These are phyloP conservation scores for Noturus placidus DNA, from an alignment of 2,113 vertebrate species.

Conservation along the genomic window DNA sequence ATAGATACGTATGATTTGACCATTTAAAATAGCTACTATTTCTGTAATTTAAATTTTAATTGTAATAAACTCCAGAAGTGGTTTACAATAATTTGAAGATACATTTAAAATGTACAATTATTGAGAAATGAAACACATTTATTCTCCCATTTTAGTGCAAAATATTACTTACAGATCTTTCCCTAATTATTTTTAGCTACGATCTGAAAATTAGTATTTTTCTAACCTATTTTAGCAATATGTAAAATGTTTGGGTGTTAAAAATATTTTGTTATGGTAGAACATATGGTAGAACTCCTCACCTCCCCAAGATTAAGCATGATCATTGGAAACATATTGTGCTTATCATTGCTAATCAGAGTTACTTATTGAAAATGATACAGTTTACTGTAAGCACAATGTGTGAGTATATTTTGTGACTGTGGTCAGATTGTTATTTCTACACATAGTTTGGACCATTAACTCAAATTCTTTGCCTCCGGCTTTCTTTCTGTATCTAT, in stretches of 20 bases:
- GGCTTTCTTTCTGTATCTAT: constrained; percentile 12
- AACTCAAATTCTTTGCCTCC: constrained; percentile 18
- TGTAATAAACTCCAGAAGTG: neutral
- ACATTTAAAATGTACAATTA: neutral
- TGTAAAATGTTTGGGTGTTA: neutral
- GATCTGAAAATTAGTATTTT: neutral
- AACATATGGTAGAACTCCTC: neutral
- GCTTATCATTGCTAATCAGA: neutral
- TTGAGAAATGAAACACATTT: neutral
- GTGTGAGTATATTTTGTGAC: neutral
- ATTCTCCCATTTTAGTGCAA: neutral
- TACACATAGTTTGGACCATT: constrained; percentile 17
- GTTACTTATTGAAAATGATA: constrained; percentile 8
- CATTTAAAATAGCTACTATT: neutral
- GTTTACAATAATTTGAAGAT: neutral
- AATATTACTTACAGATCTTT: neutral
- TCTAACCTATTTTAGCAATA: neutral
- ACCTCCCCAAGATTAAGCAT: neutral
- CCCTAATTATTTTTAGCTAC: neutral
- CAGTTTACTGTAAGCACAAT: neutral
- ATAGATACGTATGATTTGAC: neutral
- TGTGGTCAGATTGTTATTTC: constrained; percentile 34
- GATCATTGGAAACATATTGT: neutral
- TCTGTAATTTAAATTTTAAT: neutral
- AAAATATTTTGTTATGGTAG: neutral